phyloP scores from a whole-genome alignment of 2,113 vertebrate genomes.

The Nematolebias whitei region DNA sequence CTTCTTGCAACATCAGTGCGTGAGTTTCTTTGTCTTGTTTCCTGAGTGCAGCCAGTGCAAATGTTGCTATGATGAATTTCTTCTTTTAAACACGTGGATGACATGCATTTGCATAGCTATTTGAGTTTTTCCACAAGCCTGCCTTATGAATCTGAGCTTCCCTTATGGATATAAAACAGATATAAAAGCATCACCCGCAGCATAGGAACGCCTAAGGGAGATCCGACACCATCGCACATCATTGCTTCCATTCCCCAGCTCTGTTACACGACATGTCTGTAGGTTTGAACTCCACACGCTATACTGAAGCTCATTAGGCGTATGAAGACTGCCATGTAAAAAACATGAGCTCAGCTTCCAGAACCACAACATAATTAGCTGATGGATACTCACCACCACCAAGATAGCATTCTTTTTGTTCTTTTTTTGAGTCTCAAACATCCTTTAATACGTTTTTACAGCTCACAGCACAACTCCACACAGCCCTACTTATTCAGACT shows the following conservation, averaged over 20 bases:
- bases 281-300: slow-evolving; percentile 27
- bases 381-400: slow-evolving; percentile 10
- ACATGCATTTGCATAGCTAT: slow-evolving; percentile 48
- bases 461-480: slow-evolving; percentile 19
- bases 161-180: slow-evolving; percentile 56
- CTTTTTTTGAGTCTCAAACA: background rate
- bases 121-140: slow-evolving; percentile 25
- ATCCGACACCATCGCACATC: slow-evolving; percentile 24
- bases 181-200: slow-evolving; percentile 41
- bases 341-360: slow-evolving; percentile 41
- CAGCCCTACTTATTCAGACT: slow-evolving; percentile 18
- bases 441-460: slow-evolving; percentile 3
- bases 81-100: slow-evolving; percentile 33
- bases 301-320: slow-evolving; percentile 37
- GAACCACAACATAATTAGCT: slow-evolving; percentile 45
- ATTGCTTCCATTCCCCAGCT: slow-evolving; percentile 34
- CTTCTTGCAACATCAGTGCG: background rate
- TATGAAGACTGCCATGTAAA: slow-evolving; percentile 21
- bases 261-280: slow-evolving; percentile 36
- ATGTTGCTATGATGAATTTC: slow-evolving; percentile 30
- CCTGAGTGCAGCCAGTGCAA: slow-evolving; percentile 6
- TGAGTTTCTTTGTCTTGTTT: slow-evolving; percentile 32
- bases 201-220: slow-evolving; percentile 40
- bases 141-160: slow-evolving; percentile 30
- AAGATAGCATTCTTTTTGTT: slow-evolving; percentile 14